Evolutionary conservation across 2,797 vertebrate species (phyloP), one percentile per base, ranked within the genome.

Genomic region (Toxotes lorentzi): DNA sequence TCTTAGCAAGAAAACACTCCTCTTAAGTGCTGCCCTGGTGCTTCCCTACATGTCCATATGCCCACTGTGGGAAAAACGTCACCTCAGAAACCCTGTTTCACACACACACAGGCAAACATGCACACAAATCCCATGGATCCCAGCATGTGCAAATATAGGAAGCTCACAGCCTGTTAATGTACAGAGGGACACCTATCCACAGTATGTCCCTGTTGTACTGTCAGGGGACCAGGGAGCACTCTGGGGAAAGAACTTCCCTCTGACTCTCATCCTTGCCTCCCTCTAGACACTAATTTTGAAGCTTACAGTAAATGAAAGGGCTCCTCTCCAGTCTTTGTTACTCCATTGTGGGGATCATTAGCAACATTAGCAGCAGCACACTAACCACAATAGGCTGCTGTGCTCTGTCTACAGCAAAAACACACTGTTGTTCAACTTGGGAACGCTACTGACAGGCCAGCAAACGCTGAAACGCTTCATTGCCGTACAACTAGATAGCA

Each of bases 341-440:
- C 43, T 75, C 47, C 64, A 60, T 56, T 71, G 58, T 71, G 60
- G 54, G 32, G 34, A 76, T 88, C 78, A 85, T 88, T 81, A 82
- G 82, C 71, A 59, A 78, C 73, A 89, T 88, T 88, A 86, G 78
- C 70, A 67, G 81, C 67, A 43, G 71, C 79, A 65, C 35, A 41
- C 51, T 40, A 67, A 62, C 71, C 70, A 73, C 78, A 85, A 61
- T 58, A 40, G 43, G 58, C 76, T 76, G 58, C 61, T 77, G 24
- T 65, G 40, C 47, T 72, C 70, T 59, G 23, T 70, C 71, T 51
- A 23, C 63, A 73, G 73, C 41, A 70, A 65, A 58, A 73, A 57
- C 72, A 61, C 5, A 38, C 69, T 77, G 70, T 60, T 54, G 61
- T 73, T 73, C 74, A 70, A 71, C 73, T 72, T 77, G 80, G 72